Percentiles rank a stretch among this genome's conserved stretches.
Evolutionary conservation across 2,888 invertebrate genomes (phyloP).

Genomic region (Operophtera brumata): DNA sequence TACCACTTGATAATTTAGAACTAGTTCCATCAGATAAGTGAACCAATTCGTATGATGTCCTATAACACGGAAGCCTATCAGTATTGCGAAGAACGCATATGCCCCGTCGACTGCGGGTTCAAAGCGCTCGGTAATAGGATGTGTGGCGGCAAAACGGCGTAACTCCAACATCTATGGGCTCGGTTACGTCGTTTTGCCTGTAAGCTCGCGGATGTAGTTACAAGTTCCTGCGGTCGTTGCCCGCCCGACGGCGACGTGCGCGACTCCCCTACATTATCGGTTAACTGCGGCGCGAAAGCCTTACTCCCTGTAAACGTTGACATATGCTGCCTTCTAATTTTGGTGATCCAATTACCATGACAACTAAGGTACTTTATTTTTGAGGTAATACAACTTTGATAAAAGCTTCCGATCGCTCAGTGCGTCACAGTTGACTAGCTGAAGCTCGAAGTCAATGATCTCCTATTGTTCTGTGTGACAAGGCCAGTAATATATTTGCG

Average conservation of each 20-base stretch:
- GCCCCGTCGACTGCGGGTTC: slow-evolving; percentile 60
- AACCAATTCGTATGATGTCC: slow-evolving; percentile 25
- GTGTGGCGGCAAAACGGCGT: slow-evolving; percentile 44
- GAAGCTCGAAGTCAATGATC: not conserved
- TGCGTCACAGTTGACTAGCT: not conserved
- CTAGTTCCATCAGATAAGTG: slow-evolving; percentile 17
- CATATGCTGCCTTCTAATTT: slow-evolving; percentile 22
- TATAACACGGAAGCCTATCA: slow-evolving; percentile 57
- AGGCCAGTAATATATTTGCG: not conserved
- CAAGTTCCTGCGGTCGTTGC: slow-evolving; percentile 80
- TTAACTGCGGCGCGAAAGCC: slow-evolving; percentile 65
- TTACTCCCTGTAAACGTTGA: slow-evolving; percentile 42
- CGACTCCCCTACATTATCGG: slow-evolving; percentile 66
- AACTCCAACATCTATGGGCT: slow-evolving; percentile 36
- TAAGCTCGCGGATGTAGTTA: slow-evolving; percentile 70
- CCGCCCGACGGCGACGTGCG: slow-evolving; percentile 67
- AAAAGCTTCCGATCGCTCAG: not conserved
- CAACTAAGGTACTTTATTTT: not conserved
- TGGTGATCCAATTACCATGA: not conserved
- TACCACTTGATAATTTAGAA: slow-evolving; percentile 2
- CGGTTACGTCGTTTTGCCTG: slow-evolving; percentile 58
- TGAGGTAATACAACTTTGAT: not conserved
- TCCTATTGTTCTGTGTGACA: slow-evolving; percentile 8
- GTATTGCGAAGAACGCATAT: slow-evolving; percentile 59
- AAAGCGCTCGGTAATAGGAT: slow-evolving; percentile 56